Base-by-base conservation (phyloP, 2,888 invertebrate species). In the Himalopsyche anomala region DNA sequence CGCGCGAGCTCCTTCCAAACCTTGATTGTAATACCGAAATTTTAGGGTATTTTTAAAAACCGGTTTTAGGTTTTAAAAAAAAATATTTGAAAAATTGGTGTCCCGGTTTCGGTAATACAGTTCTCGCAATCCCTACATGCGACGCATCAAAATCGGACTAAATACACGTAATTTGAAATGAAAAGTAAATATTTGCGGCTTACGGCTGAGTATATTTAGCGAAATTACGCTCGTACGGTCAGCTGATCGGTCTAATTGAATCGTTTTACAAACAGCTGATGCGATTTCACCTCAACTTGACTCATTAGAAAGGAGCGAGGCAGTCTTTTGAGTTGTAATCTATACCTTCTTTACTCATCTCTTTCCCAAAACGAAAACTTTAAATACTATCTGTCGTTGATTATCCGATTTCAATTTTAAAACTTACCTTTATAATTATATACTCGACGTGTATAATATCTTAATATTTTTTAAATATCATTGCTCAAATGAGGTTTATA, bases 261-360 rank as follows among this genome's bases (percentile, higher is more conserved):
- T 38, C 38, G 36, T 74, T 51, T 74, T 74, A 74, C 36, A 5
- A 28, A 74, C 74, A 74, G 36, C 74, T 74, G 74, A 38, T 74
- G 74, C 74, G 74, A 74, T 74, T 74, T 36, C 74, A 74, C 74
- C 38, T 74, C 28, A 15, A 74, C 19, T 74, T 36, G 38, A 74
- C 62, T 74, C 74, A 74, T 74, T 74, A 74, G 74, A 74, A 74
- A 74, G 74, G 74, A 74, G 36, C 74, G 38, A 74, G 15, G 74
- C 74, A 36, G 19, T 12, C 38, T 74, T 74, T 19, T 74, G 36
- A 74, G 36, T 38, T 74, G 74, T 38, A 38, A 74, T 38, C 36
- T 74, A 74, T 74, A 74, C 74, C 36, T 74, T 38, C 74, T 36
- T 36, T 9, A 74, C 36, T 74, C 38, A 51, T 51, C 15, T 51